Evolutionary conservation across 92 coral and sea anemone species (phyloP).

Genomic region (Pocillopora grandis): DNA sequence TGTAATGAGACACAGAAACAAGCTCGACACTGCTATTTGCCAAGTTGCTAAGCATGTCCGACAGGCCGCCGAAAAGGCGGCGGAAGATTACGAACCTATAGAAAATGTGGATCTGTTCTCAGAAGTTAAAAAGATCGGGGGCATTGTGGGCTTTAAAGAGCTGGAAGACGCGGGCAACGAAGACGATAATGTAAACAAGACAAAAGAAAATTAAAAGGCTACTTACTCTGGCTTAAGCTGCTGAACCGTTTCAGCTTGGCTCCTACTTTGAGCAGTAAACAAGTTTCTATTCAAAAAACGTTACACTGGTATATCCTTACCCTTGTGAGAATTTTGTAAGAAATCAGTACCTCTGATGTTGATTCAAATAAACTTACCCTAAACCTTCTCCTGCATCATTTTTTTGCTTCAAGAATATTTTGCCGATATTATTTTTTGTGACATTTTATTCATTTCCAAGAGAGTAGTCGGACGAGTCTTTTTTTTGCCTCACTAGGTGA

Average conservation of each 20-base stretch:
- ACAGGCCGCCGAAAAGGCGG: constrained; percentile 67
- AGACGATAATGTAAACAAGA: background rate
- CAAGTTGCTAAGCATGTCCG: constrained; percentile 78
- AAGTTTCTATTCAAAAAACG: background rate
- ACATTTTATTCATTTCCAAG: too few species aligned
- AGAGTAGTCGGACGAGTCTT: too few species aligned
- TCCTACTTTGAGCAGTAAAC: background rate
- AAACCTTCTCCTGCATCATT: too few species aligned
- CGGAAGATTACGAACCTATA: constrained; percentile 54
- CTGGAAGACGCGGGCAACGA: background rate
- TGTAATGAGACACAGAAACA: constrained; percentile 79
- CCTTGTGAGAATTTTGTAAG: background rate
- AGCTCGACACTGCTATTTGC: constrained; percentile 76
- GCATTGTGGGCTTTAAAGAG: constrained; percentile 1
- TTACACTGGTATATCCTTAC: background rate
- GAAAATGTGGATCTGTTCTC: constrained; percentile 29
- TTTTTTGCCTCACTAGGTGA: too few species aligned
- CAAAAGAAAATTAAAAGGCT: constrained; percentile 13
- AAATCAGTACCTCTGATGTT: background rate
- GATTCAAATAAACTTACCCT: too few species aligned
- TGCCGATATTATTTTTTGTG: too few species aligned
- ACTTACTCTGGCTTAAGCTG: background rate
- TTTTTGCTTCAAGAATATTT: too few species aligned
- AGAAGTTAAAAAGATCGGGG: constrained; percentile 22
- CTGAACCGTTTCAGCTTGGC: background rate